Percentiles rank a stretch among this genome's conserved stretches.
phyloP scores from a whole-genome alignment of 2,797 vertebrate genomes.

The Cephalopachus bancanus region DNA sequence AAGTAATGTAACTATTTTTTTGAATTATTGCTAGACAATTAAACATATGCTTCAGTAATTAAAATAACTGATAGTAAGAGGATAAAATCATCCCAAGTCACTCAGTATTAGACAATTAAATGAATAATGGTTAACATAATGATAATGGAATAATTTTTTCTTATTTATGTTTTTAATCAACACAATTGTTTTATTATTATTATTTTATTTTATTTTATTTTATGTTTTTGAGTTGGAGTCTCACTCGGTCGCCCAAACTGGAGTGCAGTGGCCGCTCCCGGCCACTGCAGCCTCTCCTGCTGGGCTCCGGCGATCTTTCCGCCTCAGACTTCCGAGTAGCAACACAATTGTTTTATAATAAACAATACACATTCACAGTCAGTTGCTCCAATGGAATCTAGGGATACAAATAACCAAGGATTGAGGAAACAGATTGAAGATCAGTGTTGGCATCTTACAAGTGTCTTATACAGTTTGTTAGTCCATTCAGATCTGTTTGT shows the following conservation, averaged over 20 bases:
- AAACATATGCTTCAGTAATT: neutral
- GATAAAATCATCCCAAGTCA: neutral
- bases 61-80: neutral
- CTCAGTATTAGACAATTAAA: neutral
- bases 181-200: neutral
- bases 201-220: too few relatives aligned
- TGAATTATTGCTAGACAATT: neutral
- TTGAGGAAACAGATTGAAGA: neutral
- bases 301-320: too few relatives aligned
- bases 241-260: too few relatives aligned
- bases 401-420: neutral
- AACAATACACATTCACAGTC: neutral
- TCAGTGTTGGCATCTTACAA: neutral
- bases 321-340: too few relatives aligned
- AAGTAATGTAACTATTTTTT: neutral
- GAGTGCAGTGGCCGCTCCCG: too few relatives aligned
- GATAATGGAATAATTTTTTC: neutral
- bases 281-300: too few relatives aligned
- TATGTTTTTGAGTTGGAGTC: too few relatives aligned
- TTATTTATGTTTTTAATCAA: neutral
- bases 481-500: neutral
- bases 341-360: neutral
- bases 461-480: neutral
- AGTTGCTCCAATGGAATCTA: neutral
- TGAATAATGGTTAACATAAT: neutral